phyloP scores from a whole-genome alignment of 2,113 vertebrate genomes.

The Phrynocephalus versicolor region DNA sequence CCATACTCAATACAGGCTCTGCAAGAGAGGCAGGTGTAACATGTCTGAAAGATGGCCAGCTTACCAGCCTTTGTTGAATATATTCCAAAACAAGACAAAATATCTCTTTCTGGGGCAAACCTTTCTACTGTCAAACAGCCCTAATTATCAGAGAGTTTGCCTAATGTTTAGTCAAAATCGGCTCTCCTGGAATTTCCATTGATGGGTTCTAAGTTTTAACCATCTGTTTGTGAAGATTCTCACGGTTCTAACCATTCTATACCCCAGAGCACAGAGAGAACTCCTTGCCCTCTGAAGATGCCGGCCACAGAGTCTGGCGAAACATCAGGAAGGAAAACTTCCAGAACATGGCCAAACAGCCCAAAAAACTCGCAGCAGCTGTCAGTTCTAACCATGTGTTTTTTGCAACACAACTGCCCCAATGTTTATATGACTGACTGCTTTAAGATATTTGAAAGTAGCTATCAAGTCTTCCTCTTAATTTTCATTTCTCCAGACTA shows the following conservation, averaged over 20 bases:
- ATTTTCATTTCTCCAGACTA: background rate
- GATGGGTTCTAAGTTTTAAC: background rate
- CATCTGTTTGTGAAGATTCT: no score
- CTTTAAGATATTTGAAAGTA: no score
- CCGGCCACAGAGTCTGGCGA: no score
- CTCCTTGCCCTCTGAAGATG: no score
- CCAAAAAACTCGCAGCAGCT: no score
- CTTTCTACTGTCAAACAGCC: background rate
- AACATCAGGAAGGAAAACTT: no score
- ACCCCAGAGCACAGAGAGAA: no score
- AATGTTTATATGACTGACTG: background rate
- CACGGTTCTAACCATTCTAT: no score
- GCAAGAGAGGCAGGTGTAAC: background rate
- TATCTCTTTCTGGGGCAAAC: background rate
- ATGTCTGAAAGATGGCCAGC: background rate
- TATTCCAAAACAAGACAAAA: background rate
- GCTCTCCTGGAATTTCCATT: background rate
- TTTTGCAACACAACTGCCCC: background rate
- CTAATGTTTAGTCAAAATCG: background rate
- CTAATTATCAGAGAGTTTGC: background rate
- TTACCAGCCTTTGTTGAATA: background rate
- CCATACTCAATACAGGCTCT: background rate
- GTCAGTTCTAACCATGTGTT: no score
- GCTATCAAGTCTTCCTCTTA: background rate
- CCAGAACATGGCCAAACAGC: no score